Evolutionary conservation across 1,140 invertebrate genomes (phyloP).

Genomic region (Asobara japonica): DNA sequence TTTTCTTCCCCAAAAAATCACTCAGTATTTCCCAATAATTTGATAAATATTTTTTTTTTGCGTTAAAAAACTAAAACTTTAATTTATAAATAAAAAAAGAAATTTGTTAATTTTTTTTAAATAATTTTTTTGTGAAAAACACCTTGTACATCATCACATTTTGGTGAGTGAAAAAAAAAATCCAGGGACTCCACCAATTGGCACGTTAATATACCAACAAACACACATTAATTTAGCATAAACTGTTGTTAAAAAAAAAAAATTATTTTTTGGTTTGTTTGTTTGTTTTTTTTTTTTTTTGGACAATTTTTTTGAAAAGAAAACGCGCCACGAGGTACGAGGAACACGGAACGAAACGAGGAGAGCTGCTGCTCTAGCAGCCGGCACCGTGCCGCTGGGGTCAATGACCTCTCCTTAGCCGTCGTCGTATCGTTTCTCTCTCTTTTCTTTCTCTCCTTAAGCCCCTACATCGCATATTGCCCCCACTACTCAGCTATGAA

Average conservation of each 20-base stretch:
- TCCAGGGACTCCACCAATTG: too few relatives aligned
- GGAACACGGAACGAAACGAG: constrained; percentile 48
- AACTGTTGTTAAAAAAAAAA: too few relatives aligned
- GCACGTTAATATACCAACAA: too few relatives aligned
- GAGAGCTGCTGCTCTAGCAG: constrained; percentile 57
- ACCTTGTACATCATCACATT: background rate
- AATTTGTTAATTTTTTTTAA: too few relatives aligned
- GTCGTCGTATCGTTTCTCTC: constrained; percentile 52
- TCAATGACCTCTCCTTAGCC: constrained; percentile 64
- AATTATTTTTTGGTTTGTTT: too few relatives aligned
- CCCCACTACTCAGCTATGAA: constrained; percentile 26
- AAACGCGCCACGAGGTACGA: constrained; percentile 47
- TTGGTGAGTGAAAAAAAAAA: too few relatives aligned
- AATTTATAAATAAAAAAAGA: too few relatives aligned
- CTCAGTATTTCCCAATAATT: background rate
- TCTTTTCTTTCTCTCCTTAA: background rate
- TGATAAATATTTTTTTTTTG: too few relatives aligned
- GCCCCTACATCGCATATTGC: constrained; percentile 46
- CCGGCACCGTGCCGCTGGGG: constrained; percentile 64
- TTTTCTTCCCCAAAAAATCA: too few relatives aligned
- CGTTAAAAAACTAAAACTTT: too few relatives aligned
- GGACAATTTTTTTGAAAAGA: constrained; percentile 39
- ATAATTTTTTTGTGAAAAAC: too few relatives aligned
- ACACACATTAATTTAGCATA: background rate
- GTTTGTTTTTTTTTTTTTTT: background rate